Evolutionary conservation across 2,888 invertebrate genomes (phyloP).

Genomic region (Spisula solida): DNA sequence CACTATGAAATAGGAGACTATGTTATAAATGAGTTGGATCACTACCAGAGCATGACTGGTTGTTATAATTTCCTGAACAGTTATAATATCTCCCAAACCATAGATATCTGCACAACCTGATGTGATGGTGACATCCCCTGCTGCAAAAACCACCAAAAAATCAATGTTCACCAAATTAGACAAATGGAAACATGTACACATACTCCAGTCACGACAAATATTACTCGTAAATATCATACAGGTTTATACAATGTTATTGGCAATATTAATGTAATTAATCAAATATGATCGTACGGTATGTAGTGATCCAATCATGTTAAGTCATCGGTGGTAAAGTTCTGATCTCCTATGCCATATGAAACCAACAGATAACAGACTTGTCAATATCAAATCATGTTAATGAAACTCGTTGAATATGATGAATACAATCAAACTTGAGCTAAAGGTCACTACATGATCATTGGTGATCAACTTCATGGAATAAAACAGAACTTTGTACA

Average conservation of each 20-base stretch:
- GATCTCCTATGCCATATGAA: neutral
- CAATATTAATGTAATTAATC: slow-evolving; percentile 43
- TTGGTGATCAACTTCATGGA: neutral
- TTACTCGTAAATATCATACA: slow-evolving; percentile 34
- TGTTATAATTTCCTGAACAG: slow-evolving; percentile 37
- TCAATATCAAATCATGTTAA: neutral
- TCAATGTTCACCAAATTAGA: slow-evolving; percentile 65
- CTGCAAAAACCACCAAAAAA: slow-evolving; percentile 50
- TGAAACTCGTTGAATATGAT: neutral
- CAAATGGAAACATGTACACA: slow-evolving; percentile 51
- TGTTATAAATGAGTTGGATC: slow-evolving; percentile 30
- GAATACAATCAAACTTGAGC: neutral
- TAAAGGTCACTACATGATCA: neutral
- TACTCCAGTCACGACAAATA: slow-evolving; percentile 24
- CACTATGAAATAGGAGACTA: neutral
- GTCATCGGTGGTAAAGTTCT: slow-evolving; percentile 2
- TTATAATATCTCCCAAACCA: slow-evolving; percentile 17
- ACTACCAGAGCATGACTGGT: slow-evolving; percentile 35
- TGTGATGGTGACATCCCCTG: neutral
- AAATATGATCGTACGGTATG: slow-evolving; percentile 32
- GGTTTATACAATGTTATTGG: slow-evolving; percentile 33
- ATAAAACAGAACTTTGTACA: too few relatives aligned
- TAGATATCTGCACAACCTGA: slow-evolving; percentile 1
- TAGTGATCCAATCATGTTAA: slow-evolving; percentile 28
- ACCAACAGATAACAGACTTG: neutral